Evolutionary conservation across 2,888 invertebrate genomes (phyloP).

Genomic region (Troides oblongomaculatus): DNA sequence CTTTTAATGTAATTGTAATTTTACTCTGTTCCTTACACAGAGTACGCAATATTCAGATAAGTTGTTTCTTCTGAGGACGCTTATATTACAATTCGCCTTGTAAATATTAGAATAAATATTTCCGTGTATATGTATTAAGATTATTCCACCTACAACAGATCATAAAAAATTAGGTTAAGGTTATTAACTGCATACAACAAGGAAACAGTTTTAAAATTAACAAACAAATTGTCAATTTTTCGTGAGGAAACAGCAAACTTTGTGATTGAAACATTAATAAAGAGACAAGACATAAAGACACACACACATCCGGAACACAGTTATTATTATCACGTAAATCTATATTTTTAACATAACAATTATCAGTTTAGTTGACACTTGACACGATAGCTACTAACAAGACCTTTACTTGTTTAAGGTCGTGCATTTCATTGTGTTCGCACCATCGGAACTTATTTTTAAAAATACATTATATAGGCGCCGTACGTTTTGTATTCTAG

Average conservation of each 20-base stretch:
- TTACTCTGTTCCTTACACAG: no score
- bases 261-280: not conserved
- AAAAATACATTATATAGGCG: slow-evolving; percentile 15
- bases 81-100: not conserved
- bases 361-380: not conserved
- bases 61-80: no score
- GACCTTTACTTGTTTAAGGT: slow-evolving; percentile 8
- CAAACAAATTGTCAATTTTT: not conserved
- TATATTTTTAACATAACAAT: not conserved
- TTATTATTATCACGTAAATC: not conserved
- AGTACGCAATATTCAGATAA: no score
- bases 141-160: not conserved
- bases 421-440: not conserved
- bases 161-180: not conserved
- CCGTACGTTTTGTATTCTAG: slow-evolving; percentile 37
- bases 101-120: not conserved
- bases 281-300: not conserved
- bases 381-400: not conserved
- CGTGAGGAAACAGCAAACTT: not conserved
- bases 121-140: not conserved
- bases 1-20: no score
- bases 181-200: not conserved
- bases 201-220: slow-evolving; percentile 1
- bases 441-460: slow-evolving; percentile 10
- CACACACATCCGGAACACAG: not conserved